phyloP scores from a whole-genome alignment of 1,140 invertebrate genomes.

The Zeugodacus cucurbitae region DNA sequence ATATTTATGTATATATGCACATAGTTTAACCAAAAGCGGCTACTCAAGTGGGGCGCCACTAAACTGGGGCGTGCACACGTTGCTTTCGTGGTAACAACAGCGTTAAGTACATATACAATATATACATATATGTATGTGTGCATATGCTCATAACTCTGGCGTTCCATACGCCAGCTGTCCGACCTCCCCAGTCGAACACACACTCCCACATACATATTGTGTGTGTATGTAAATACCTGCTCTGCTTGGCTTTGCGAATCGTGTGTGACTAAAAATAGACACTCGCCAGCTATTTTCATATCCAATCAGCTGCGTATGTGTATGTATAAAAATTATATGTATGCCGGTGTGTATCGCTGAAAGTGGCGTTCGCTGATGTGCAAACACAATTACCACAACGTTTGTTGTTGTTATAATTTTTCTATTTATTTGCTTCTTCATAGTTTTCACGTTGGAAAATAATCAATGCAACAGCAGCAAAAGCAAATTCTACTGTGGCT shows the following conservation, averaged over 20 bases:
- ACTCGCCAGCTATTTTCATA: background rate
- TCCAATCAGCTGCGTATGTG: background rate
- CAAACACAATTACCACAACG: background rate
- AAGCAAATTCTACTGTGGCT: background rate
- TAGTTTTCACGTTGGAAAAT: background rate
- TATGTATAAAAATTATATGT: background rate
- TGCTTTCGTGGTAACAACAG: background rate
- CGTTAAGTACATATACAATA: background rate
- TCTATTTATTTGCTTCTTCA: background rate
- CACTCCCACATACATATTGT: no score
- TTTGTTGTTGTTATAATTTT: background rate
- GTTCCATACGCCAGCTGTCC: background rate
- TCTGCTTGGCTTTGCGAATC: background rate
- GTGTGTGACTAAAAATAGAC: background rate
- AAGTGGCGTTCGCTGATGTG: background rate
- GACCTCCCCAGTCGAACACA: background rate
- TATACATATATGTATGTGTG: background rate
- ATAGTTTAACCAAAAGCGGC: background rate
- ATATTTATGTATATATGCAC: background rate
- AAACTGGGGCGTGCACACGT: constrained; percentile 2
- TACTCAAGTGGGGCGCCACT: constrained; percentile 3
- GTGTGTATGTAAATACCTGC: background rate
- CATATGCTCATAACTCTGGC: background rate
- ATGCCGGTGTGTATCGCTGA: background rate
- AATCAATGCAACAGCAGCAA: background rate